Percentiles rank a stretch among this genome's conserved stretches.
These are phyloP conservation scores for Cheilosia vulpina DNA, from an alignment of 2,888 invertebrate genomes.

Conservation along the genomic window DNA sequence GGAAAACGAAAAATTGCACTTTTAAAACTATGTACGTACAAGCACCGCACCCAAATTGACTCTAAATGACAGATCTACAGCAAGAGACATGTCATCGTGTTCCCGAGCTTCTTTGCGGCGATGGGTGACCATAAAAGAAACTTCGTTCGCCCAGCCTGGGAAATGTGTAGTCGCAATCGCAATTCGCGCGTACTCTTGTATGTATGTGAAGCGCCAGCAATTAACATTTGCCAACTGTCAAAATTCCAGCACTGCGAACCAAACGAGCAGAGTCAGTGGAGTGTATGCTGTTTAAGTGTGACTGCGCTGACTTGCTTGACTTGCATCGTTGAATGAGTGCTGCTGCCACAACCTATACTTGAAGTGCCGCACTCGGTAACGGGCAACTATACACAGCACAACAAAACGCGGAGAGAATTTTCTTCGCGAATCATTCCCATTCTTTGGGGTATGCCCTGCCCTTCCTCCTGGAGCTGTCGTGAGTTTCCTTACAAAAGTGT, in stretches of 20 bases:
- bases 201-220: constrained; percentile 67
- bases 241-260: constrained; percentile 60
- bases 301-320: constrained; percentile 62
- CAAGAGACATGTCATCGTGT: constrained; percentile 62
- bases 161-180: constrained; percentile 7
- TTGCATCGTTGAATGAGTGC: constrained; percentile 41
- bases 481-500: constrained; percentile 69
- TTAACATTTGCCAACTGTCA: constrained; percentile 75
- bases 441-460: constrained; percentile 13
- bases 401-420: constrained; percentile 34
- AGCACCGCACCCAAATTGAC: constrained; percentile 56
- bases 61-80: constrained; percentile 66
- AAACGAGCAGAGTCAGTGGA: constrained; percentile 21
- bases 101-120: not conserved
- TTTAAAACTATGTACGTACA: constrained; percentile 45
- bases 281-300: constrained; percentile 55
- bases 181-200: constrained; percentile 30
- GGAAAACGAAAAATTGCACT: constrained; percentile 62
- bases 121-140: constrained; percentile 56
- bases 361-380: constrained; percentile 35
- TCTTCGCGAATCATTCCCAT: constrained; percentile 62
- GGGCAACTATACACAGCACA: constrained; percentile 10
- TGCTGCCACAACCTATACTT: constrained; percentile 61
- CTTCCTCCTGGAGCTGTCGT: constrained; percentile 15
- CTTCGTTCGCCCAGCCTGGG: constrained; percentile 1